phyloP scores from a whole-genome alignment of 2,888 invertebrate species.

The Cristatella mucedo region DNA sequence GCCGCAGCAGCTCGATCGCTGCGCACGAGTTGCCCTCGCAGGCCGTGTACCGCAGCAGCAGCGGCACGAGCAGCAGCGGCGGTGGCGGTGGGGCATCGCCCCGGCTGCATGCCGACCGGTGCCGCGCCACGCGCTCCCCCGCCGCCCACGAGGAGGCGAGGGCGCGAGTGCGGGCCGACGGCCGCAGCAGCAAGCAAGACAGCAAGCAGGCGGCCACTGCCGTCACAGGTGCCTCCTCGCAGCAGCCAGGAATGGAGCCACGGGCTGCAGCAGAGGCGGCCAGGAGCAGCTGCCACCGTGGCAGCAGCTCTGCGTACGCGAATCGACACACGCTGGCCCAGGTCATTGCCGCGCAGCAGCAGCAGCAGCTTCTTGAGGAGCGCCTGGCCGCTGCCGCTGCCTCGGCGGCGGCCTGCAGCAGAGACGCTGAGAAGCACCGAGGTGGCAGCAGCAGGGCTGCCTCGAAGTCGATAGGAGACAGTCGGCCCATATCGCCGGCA shows the following conservation, averaged over 20 bases:
- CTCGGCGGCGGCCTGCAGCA: background rate
- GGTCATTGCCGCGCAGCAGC: slow-evolving; percentile 53
- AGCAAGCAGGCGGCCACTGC: too few species aligned
- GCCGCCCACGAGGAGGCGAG: slow-evolving; percentile 10
- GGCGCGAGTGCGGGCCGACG: background rate
- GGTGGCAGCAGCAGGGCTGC: too few species aligned
- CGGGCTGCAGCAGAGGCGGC: too few species aligned
- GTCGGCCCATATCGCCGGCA: slow-evolving; percentile 17
- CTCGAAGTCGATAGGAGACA: too few species aligned
- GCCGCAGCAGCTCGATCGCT: too few species aligned
- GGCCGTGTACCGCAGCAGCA: too few species aligned
- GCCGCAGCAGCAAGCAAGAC: too few species aligned
- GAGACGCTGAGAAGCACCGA: background rate
- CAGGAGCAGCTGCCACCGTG: background rate
- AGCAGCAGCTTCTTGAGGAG: slow-evolving; percentile 41
- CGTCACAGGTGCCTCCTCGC: too few species aligned
- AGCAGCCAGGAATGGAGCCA: too few species aligned
- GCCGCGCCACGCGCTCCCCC: slow-evolving; percentile 13
- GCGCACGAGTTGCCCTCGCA: background rate
- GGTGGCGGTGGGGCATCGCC: too few species aligned
- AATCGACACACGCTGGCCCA: slow-evolving; percentile 52
- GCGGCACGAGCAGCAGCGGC: too few species aligned
- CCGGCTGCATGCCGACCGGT: too few species aligned
- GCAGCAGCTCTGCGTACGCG: slow-evolving; percentile 41
- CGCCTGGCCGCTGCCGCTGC: background rate